Conservation (phyloP, 2,888 invertebrate genomes). For the Sarcophaga carnaria region DNA sequence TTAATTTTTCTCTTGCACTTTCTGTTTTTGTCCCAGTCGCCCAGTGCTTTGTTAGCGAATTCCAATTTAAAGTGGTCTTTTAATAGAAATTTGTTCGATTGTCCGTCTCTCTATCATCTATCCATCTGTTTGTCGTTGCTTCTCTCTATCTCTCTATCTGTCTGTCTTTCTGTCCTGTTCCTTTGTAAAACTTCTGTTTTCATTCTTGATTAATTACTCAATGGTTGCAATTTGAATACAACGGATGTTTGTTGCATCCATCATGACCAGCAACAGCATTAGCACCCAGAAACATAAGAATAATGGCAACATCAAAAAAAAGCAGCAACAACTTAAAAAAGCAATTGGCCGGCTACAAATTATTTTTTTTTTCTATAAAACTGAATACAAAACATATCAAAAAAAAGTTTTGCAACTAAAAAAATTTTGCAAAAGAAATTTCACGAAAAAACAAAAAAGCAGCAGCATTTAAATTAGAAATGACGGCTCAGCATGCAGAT, state of each 20-base stretch:
- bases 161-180: slow-evolving; percentile 20
- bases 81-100: no score
- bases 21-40: not conserved
- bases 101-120: not conserved
- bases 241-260: slow-evolving; percentile 47
- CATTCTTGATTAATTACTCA: slow-evolving; percentile 68
- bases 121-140: not conserved
- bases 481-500: slow-evolving; percentile 19
- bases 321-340: slow-evolving; percentile 1
- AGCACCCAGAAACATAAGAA: not conserved
- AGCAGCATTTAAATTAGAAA: slow-evolving; percentile 43
- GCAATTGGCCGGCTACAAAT: slow-evolving; percentile 45
- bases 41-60: slow-evolving; percentile 27
- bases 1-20: not conserved
- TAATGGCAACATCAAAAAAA: not conserved
- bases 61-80: slow-evolving; percentile 30
- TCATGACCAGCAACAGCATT: slow-evolving; percentile 46
- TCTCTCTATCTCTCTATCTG: not conserved
- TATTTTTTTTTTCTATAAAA: not conserved
- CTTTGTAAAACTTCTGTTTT: slow-evolving; percentile 56
- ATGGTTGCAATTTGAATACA: slow-evolving; percentile 62
- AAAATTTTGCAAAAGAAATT: not conserved
- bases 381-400: slow-evolving; percentile 18
- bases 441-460: not conserved
- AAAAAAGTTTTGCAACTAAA: not conserved